Base-by-base conservation (phyloP, 1,140 invertebrate species). In the Metaphire vulgaris region DNA sequence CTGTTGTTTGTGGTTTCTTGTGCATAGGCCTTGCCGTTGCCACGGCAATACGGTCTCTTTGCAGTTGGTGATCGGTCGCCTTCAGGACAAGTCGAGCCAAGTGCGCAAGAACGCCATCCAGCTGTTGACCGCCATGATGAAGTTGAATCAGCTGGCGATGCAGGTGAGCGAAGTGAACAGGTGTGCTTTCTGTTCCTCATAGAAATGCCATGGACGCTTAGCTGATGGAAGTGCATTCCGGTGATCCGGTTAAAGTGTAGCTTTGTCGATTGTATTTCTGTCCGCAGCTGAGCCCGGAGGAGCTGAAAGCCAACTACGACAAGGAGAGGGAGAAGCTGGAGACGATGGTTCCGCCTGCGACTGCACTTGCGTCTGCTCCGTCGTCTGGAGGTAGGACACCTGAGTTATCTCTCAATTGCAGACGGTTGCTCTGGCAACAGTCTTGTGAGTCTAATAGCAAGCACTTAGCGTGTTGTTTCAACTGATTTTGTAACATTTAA, bases 31-130 rank as follows among this genome's bases (percentile, higher is more conserved):
- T 88, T 95, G 29, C 92, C 93, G 0, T 84, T 94, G 32, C 84
- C 84, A 0, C 86, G 89, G 74, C 89, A 92, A 79, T 88, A 89
- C 15, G 84, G 86, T 21, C 87, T 94, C 70, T 1, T 85, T 93
- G 56, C 85, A 89, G 75, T 85, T 89, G 14, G 88, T 89, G 0
- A 88, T 90, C n/a, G 88, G 89, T 16, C 89, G 93, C 16, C 85
- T 95, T 34, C 86, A 90, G 77, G 93, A 95, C 83, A 92, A 91
- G 82, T 91, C 91, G 6, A 90, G 90, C 21, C 87, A 89, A 75
- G 93, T 94, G 21, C 87, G 93, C 0, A 93, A 93, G 84, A 89
- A 91, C 77, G 91, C 92, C 69, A 88, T 95, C 72, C 91, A 92
- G 80, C 86, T 93, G n/a, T 80, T 93, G 12, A 90, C 90, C 41